A percentile compares a stretch with the other conserved stretches of the same genome.
These are phyloP conservation scores for Bombus superbus DNA, from an alignment of 1,140 invertebrate genomes.

Conservation along the genomic window DNA sequence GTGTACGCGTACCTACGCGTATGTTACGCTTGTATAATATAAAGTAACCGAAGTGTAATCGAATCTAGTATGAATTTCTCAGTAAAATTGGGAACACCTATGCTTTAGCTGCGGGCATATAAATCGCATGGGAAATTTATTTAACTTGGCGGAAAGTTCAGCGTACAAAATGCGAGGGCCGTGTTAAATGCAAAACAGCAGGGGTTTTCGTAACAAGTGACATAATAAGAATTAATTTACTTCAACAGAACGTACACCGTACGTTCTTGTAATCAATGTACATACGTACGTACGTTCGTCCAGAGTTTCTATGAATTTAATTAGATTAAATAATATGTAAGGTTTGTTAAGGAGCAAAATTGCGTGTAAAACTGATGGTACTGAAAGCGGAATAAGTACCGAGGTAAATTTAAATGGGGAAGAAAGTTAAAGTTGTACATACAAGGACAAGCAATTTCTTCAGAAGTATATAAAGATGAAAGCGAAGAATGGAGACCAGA, in stretches of 20 bases:
- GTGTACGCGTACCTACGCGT: neutral
- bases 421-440: neutral
- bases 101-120: neutral
- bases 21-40: slow-evolving; percentile 25
- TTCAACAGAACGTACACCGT: slow-evolving; percentile 32
- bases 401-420: neutral
- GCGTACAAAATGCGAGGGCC: slow-evolving; percentile 5
- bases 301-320: neutral
- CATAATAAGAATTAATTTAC: slow-evolving; percentile 42
- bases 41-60: slow-evolving; percentile 53
- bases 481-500: neutral
- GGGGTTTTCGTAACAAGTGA: slow-evolving; percentile 18
- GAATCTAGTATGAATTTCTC: slow-evolving; percentile 16
- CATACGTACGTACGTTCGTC: neutral
- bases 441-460: neutral
- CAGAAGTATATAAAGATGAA: neutral
- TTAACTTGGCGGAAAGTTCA: slow-evolving; percentile 17
- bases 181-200: slow-evolving; percentile 21
- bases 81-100: neutral
- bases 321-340: neutral
- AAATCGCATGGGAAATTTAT: slow-evolving; percentile 26
- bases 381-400: neutral
- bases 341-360: neutral
- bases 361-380: neutral
- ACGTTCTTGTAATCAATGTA: slow-evolving; percentile 33